phyloP scores from a whole-genome alignment of 2,888 invertebrate species.

The Patella caerulea region DNA sequence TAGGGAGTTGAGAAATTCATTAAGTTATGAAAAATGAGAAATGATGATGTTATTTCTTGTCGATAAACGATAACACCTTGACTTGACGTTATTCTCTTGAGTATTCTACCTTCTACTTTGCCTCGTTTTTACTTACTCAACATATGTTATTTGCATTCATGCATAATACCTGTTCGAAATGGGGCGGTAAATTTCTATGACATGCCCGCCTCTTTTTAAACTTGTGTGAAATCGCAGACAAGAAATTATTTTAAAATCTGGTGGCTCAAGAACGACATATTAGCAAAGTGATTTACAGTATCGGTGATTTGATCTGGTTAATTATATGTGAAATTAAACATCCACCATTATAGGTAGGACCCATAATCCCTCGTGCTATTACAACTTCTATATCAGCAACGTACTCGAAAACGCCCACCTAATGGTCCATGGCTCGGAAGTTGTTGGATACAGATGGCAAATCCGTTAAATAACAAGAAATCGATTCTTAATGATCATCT shows the following conservation, averaged over 20 bases:
- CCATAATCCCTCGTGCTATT: not conserved
- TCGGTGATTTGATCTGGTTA: not conserved
- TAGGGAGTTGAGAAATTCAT: conserved; percentile 5
- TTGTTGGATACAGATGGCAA: conserved; percentile 3
- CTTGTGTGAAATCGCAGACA: not conserved
- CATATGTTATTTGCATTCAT: conserved; percentile 24
- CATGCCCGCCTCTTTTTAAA: conserved; percentile 19
- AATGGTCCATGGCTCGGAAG: not conserved
- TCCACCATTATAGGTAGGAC: not conserved
- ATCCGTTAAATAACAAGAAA: not conserved
- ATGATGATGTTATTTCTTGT: conserved; percentile 12
- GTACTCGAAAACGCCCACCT: not conserved
- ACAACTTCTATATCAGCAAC: not conserved
- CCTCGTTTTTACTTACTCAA: conserved; percentile 18
- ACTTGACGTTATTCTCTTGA: not conserved
- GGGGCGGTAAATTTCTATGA: conserved; percentile 19
- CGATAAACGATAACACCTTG: conserved; percentile 9
- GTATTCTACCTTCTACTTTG: not conserved
- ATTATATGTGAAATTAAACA: conserved; percentile 9
- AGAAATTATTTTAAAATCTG: conserved; percentile 2
- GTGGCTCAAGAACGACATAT: not conserved
- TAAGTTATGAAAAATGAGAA: conserved; percentile 6
- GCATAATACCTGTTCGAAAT: conserved; percentile 24
- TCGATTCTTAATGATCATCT: conserved; percentile 9
- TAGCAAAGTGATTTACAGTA: conserved; percentile 1